Evolutionary conservation across 53 echinoderm and acorn worm species (phyloP), one percentile per base, ranked within the genome.

Genomic region (Stichopus horrens): DNA sequence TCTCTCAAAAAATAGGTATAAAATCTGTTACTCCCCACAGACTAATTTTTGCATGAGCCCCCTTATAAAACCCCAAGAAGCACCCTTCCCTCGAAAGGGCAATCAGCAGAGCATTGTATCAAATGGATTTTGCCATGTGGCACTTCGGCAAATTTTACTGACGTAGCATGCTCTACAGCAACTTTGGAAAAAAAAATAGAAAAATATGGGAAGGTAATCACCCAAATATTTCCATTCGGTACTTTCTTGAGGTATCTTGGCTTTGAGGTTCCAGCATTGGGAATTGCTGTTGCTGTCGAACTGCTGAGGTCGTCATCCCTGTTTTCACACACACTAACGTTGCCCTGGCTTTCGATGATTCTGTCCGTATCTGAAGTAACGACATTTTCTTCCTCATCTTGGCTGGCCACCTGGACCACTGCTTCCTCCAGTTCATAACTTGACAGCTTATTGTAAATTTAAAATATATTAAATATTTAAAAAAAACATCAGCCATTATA

Each of bases 391-490:
- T 74, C 52, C 57, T 51, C 87, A 6, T 54, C 9, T 16, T 53
- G 14, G 19, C 9, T 21, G 14, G 21, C 75, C 8, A 16, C 23
- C 37, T 53, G 37, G 71, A 67, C 52, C 16, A 71, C 51, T 19
- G 68, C 81, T 19, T 76, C 60, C 54, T 89, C 77, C 57, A 92
- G 82, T 59, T 89, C 88, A 57, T 89, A 92, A 21, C 22, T 73
- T 22, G 92, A 89, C 52, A 76, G 58, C 86, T 75, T 23, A 11
- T 37, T 37, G 2, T 37, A 37, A 37, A 37, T 37, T 37, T 37
- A 37, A 37, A 37, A 37, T 37, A 37, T 37, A 37, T 37, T 37
- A 37, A 37, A 37, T 37, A 37, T 37, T 37, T 37, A 37, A 37
- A 37, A 37, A 37, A n/a, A n/a, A n/a, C n/a, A 37, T 37, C 37